A percentile compares a stretch with the other conserved stretches of the same genome.
Conservation (phyloP, 2,888 invertebrate genomes). For the Rhopalosiphum nymphaeae region DNA sequence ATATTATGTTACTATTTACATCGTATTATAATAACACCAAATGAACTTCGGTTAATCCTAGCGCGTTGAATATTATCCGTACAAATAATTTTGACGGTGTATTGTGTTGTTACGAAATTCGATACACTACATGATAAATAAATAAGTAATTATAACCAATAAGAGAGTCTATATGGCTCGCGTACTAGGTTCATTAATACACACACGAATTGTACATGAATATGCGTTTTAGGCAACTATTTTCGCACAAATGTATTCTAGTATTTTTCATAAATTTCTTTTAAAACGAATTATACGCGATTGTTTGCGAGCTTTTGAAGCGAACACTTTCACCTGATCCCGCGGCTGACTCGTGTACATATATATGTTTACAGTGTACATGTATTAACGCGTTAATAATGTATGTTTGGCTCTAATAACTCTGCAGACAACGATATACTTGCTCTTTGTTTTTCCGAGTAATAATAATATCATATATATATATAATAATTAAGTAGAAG, state of each 20-base stretch:
- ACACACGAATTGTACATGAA: not conserved
- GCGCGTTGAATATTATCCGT: not conserved
- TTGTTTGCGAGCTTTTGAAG: conserved; percentile 37
- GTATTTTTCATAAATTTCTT: conserved; percentile 21
- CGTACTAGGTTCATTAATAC: not conserved
- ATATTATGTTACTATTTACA: not conserved
- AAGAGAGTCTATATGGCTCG: not conserved
- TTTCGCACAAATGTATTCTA: not conserved
- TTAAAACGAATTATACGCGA: not conserved
- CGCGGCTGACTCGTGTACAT: conserved; percentile 1
- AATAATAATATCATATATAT: not conserved
- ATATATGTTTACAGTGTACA: not conserved
- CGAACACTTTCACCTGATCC: conserved; percentile 39
- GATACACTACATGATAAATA: not conserved
- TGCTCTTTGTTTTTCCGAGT: conserved; percentile 25
- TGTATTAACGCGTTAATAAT: conserved; percentile 22
- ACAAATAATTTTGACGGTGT: not conserved
- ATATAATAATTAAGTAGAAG: not conserved
- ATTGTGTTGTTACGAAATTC: not conserved
- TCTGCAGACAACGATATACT: conserved; percentile 7
- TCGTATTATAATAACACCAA: not conserved
- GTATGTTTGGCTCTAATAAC: conserved; percentile 58
- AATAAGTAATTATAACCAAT: not conserved
- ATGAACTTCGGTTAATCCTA: not conserved
- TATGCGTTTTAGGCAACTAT: not conserved